These are phyloP conservation scores for Amphiura filiformis DNA, from an alignment of 35 echinoderm and acorn worm species.

Conservation along the genomic window DNA sequence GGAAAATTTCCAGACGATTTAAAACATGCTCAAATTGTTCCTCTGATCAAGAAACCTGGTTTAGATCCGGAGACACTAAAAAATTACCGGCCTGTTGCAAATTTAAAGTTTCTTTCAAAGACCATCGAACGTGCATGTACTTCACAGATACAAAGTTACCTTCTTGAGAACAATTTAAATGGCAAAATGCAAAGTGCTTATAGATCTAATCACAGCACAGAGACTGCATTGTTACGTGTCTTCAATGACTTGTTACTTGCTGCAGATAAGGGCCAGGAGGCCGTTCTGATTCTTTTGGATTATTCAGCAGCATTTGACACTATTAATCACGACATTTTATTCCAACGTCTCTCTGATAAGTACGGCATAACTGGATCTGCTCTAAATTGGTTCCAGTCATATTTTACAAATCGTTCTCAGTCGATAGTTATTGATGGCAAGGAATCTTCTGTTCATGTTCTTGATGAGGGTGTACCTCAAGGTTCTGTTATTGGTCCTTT, in stretches of 20 bases:
- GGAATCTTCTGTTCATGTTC: background rate
- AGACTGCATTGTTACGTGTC: slow-evolving; percentile 10
- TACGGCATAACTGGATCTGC: background rate
- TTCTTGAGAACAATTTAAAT: background rate
- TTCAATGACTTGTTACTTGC: slow-evolving; percentile 6
- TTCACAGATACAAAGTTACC: background rate
- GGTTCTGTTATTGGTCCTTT: background rate
- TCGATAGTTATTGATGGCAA: background rate
- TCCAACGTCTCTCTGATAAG: background rate
- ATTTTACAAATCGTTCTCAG: background rate
- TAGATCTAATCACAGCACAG: background rate
- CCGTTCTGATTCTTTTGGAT: slow-evolving; percentile 17
- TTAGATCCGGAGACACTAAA: background rate
- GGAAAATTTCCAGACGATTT: background rate
- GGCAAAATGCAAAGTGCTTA: background rate
- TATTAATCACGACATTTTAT: background rate
- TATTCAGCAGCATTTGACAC: slow-evolving; percentile 21
- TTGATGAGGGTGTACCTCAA: background rate
- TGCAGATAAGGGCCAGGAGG: background rate
- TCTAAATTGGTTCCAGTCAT: slow-evolving; percentile 18
- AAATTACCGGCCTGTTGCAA: background rate
- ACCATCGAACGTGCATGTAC: slow-evolving; percentile 4
- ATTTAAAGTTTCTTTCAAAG: background rate
- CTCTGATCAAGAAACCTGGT: background rate
- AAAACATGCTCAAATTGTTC: background rate